Evolutionary conservation across 2,797 vertebrate genomes (phyloP).

Genomic region (Prionace glauca): DNA sequence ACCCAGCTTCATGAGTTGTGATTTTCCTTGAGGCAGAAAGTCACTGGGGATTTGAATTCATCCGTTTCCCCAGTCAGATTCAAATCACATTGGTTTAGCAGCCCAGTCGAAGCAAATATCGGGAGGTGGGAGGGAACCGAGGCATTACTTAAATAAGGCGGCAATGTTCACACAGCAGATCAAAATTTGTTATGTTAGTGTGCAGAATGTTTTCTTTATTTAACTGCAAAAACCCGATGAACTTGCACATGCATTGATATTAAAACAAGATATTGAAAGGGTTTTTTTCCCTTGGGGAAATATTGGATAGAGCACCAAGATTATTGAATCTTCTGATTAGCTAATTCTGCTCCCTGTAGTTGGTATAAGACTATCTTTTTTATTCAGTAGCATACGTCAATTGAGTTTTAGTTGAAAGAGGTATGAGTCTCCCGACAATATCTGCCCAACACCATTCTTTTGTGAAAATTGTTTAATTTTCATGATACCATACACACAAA

Average conservation of each 20-base stretch:
- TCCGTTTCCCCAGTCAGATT: not conserved
- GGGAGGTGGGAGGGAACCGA: not conserved
- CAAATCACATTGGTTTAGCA: conserved; percentile 7
- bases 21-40: not conserved
- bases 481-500: not conserved
- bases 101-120: not conserved
- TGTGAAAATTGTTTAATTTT: not conserved
- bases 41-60: conserved; percentile 1
- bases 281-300: not conserved
- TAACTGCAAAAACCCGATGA: not conserved
- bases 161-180: not conserved
- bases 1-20: not conserved
- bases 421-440: not conserved
- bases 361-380: not conserved
- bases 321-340: not conserved
- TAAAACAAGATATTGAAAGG: not conserved
- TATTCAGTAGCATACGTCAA: not conserved
- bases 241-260: conserved; percentile 15
- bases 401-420: not conserved
- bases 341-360: not conserved
- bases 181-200: not conserved
- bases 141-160: not conserved
- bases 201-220: not conserved
- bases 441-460: not conserved
- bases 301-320: not conserved